Evolutionary conservation across 2,113 vertebrate genomes (phyloP).

Genomic region (Hydrochoerus hydrochaeris): DNA sequence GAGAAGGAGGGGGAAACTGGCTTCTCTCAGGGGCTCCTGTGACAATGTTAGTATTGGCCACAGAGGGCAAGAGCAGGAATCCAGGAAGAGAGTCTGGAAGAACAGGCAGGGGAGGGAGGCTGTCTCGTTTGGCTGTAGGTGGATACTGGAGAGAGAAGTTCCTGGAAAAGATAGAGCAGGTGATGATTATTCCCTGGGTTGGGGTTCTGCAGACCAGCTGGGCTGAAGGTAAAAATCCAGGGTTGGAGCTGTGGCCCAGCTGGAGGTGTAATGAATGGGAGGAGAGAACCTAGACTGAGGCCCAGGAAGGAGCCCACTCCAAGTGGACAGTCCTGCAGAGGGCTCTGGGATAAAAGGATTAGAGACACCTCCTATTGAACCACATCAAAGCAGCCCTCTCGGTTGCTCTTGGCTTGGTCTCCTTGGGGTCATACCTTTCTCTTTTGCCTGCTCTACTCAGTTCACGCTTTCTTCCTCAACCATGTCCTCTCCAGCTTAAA

Average conservation of each 20-base stretch:
- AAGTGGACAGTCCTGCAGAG: neutral
- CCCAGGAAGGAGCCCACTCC: neutral
- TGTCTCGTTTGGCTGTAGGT: neutral
- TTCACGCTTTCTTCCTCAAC: neutral
- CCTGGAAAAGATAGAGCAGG: neutral
- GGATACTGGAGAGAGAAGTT: too few species aligned
- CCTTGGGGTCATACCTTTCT: neutral
- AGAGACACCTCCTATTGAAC: neutral
- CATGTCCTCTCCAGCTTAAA: neutral
- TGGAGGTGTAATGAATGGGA: neutral
- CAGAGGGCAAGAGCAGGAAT: neutral
- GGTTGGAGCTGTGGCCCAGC: neutral
- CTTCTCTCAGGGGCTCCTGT: neutral
- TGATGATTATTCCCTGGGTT: rapidly evolving
- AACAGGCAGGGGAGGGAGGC: neutral
- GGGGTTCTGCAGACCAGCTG: neutral
- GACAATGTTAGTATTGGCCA: neutral
- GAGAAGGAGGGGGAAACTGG: neutral
- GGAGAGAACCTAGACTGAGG: neutral
- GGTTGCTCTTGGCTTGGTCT: neutral
- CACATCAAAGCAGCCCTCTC: too few species aligned
- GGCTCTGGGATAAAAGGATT: neutral
- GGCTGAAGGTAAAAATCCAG: neutral
- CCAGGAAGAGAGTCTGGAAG: neutral
- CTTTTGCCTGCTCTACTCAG: neutral